Base-by-base conservation (phyloP, 1,140 invertebrate genomes). In the Psilanteris sp. region DNA sequence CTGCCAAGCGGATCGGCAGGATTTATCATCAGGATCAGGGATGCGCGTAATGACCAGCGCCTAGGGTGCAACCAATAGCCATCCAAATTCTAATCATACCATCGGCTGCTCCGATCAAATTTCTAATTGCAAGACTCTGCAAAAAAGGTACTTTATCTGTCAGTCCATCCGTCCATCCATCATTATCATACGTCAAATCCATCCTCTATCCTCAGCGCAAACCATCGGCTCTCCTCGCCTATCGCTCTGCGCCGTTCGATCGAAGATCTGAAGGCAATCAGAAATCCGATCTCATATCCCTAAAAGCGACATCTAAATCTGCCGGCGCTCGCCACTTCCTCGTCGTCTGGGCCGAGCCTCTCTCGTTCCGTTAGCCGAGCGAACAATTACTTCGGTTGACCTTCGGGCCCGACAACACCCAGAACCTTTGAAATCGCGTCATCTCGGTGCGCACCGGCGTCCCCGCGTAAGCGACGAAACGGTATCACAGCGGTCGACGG, bases 401-500 rank as follows among this genome's bases (percentile, higher is more conserved):
- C 39, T 59, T 37, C 11, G 18, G 9, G 9, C 1, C 48, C 15
- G 48, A 34, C 48, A 37, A 31, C 31, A 52, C 48, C 48, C 48
- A 37, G 31, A 37, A 37, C 11, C 1, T 8, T 1, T 37, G 14
- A 37, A 36, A 52, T 52, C 26, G 11, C 26, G 36, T 37, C 16
- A 24, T 8, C 26, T 36, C 11, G 29, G 10, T 16, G 37, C 43
- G 37, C 55, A 59, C 46, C 46, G 46, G 32, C 57, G 22, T 61
- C 36, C 15, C 13, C 11, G 46, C 22, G 11, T 14, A 34, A 31
- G 15, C 24, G 20, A 36, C 15, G n/a, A 26, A 34, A 31, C 34
- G 46, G 61, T 44, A 54, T 36, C 48, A 44, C 54, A n/a, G n/a
- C 48, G 61, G 44, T 54, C 48, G 48, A 5, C 8, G 27, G 11